Percentiles rank a stretch among this genome's conserved stretches.
phyloP scores from a whole-genome alignment of 2,113 vertebrate genomes.

The Pituophis catenifer region DNA sequence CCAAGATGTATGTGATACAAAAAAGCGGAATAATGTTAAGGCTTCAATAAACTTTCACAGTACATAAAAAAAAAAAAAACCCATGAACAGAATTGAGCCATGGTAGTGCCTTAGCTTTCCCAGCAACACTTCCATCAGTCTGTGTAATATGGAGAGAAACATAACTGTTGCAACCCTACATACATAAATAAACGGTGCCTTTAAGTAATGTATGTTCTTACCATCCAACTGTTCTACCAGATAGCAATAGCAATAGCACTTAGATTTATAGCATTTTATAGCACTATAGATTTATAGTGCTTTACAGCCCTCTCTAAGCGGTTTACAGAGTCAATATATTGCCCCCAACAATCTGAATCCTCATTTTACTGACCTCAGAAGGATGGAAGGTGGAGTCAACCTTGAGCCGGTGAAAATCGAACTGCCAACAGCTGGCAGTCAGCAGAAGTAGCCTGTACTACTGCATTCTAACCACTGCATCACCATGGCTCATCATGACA shows the following conservation, averaged over 20 bases:
- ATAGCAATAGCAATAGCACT: background rate
- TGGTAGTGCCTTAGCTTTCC: conserved; percentile 56
- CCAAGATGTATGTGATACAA: conserved; percentile 47
- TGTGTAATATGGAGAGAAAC: conserved; percentile 60
- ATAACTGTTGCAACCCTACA: conserved; percentile 51
- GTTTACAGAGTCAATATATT: too few relatives aligned
- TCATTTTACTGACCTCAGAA: too few relatives aligned
- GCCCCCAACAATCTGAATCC: too few relatives aligned
- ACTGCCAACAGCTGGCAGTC: too few relatives aligned
- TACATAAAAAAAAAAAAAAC: conserved; percentile 52
- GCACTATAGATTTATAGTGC: too few relatives aligned
- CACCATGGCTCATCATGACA: background rate
- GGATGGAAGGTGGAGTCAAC: too few relatives aligned
- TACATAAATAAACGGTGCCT: conserved; percentile 48
- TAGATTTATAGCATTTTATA: too few relatives aligned
- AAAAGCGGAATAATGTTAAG: conserved; percentile 57
- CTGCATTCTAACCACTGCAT: too few relatives aligned
- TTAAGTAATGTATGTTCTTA: conserved; percentile 51
- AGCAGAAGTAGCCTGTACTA: too few relatives aligned
- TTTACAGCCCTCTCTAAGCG: too few relatives aligned
- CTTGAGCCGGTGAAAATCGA: too few relatives aligned
- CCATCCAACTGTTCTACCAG: conserved; percentile 46
- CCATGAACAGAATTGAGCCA: conserved; percentile 57
- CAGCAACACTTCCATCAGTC: conserved; percentile 61
- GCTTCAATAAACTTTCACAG: conserved; percentile 50